These are phyloP conservation scores for Hyposoter dolosus DNA, from an alignment of 2,888 invertebrate species.

Conservation along the genomic window DNA sequence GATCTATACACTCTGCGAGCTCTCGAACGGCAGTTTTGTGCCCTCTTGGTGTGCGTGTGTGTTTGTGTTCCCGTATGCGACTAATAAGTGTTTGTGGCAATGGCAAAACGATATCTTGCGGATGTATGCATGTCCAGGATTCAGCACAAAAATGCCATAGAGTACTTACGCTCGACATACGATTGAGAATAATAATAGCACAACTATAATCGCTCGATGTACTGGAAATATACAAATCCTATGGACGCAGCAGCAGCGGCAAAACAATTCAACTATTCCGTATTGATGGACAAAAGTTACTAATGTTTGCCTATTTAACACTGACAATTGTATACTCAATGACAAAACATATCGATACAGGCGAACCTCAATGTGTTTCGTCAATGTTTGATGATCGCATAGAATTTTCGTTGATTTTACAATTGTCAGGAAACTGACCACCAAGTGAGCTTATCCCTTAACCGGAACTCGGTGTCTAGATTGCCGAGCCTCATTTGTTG, in stretches of 20 bases:
- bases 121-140: constrained; percentile 56
- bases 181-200: constrained; percentile 11
- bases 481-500: not conserved
- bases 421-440: not conserved
- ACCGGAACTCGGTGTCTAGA: constrained; percentile 5
- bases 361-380: not conserved
- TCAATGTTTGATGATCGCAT: not conserved
- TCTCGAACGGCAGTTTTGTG: constrained; percentile 48
- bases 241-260: not conserved
- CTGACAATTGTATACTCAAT: not conserved
- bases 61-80: constrained; percentile 64
- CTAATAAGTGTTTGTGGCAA: constrained; percentile 69
- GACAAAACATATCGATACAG: not conserved
- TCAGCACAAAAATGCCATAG: constrained; percentile 40
- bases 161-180: constrained; percentile 22
- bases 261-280: constrained; percentile 7
- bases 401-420: constrained; percentile 1
- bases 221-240: constrained; percentile 42
- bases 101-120: constrained; percentile 62
- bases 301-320: constrained; percentile 35
- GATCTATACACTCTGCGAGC: constrained; percentile 61
- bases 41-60: constrained; percentile 43
- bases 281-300: constrained; percentile 3
- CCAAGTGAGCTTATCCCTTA: not conserved
- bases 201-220: constrained; percentile 27